Evolutionary conservation across 2,888 invertebrate species (phyloP).

Genomic region (Noctua pronuba): DNA sequence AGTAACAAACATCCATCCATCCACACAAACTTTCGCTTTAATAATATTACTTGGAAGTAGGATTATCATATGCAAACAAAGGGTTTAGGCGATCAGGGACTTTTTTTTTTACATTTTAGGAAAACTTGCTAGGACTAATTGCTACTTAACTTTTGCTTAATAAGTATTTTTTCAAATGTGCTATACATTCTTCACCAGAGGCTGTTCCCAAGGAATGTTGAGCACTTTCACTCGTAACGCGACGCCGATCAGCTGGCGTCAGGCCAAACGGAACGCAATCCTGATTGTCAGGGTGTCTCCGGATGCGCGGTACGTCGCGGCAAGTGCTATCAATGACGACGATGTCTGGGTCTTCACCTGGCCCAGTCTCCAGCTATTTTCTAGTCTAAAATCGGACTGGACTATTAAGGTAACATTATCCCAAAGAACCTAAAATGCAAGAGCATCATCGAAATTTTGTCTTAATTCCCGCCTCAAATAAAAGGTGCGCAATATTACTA

Average conservation of each 20-base stretch:
- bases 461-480: not conserved
- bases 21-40: no score
- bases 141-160: no score
- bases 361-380: constrained; percentile 75
- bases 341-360: constrained; percentile 76
- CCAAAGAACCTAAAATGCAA: not conserved
- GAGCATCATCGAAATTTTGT: not conserved
- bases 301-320: constrained; percentile 81
- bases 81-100: not conserved
- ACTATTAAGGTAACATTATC: constrained; percentile 73
- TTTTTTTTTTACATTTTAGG: no score
- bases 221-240: constrained; percentile 70
- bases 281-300: constrained; percentile 80
- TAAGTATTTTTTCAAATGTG: not conserved
- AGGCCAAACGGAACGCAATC: constrained; percentile 63
- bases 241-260: constrained; percentile 62
- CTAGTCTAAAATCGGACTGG: constrained; percentile 72
- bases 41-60: no score
- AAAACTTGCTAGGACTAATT: no score
- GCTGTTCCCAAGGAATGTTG: constrained; percentile 80
- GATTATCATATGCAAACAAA: not conserved
- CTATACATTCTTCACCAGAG: constrained; percentile 69
- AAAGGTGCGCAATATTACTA: not conserved
- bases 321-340: constrained; percentile 68
- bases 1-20: no score